Evolutionary conservation across 64 coral and sea anemone genomes (phyloP), one percentile per base, ranked within the genome.

Genomic region (Actinia equina): DNA sequence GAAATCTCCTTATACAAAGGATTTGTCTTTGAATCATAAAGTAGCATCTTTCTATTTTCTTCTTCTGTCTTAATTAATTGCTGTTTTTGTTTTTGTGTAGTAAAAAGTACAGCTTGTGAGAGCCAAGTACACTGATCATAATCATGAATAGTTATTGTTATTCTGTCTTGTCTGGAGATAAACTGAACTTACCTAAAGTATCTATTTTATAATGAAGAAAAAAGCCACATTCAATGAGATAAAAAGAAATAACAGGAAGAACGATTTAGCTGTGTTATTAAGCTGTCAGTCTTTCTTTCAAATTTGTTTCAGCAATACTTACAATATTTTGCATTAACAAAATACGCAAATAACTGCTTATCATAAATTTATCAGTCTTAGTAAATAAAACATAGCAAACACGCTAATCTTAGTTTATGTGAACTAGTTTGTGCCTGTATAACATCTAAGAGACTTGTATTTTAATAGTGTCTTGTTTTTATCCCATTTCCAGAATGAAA

Each of bases 161-260:
- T 74, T 14, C n/a, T 74, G 69, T 74, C 69, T 74, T 11, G 69
- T 74, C 69, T 74, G 69, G 69, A 74, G 69, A 74, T 74, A 74
- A 74, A 74, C 6, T 74, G 23, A 74, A 41, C 69, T 74, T 13
- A 74, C 69, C 41, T 71, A 71, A 74, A 74, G 25, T 74, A 74
- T 74, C 69, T 74, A 13, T 37, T 30, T 16, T 8, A 65, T 74
- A 41, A 74, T 74, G 69, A 74, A 74, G 22, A 22, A 74, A 74
- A 74, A 69, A 69, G 20, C 27, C 69, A 41, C 23, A 74, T 0
- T 27, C 69, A 74, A 74, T 74, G 15, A 74, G 69, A 74, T 74
- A 74, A 74, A 71, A 74, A 74, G 8, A 74, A 30, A 18, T 3
- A 74, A 74, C 69, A 74, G 69, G 69, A 74, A 74, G 69, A 30